Conservation (phyloP, 2,797 vertebrate species). For the Philypnodon macrostomus region DNA sequence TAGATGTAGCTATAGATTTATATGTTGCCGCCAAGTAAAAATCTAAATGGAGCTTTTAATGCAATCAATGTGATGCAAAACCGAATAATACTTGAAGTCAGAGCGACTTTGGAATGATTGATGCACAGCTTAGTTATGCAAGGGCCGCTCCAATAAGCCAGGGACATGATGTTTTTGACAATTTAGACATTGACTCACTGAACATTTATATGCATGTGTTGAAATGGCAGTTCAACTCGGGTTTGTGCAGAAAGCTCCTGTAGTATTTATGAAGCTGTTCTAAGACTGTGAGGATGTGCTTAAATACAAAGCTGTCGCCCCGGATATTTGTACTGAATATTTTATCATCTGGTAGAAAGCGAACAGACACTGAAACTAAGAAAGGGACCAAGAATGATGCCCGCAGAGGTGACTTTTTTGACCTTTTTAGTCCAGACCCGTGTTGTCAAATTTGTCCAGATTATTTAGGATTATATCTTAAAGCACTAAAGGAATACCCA, state of each 20-base stretch:
- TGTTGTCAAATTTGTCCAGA: too few relatives aligned
- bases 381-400: neutral
- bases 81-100: neutral
- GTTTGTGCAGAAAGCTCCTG: constrained; percentile 5
- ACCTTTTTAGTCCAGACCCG: too few relatives aligned
- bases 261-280: constrained; percentile 26
- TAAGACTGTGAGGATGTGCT: constrained; percentile 18
- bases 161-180: constrained; percentile 8
- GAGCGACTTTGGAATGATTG: constrained; percentile 17
- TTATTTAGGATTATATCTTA: too few relatives aligned
- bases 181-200: constrained; percentile 18
- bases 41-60: neutral
- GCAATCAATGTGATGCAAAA: neutral
- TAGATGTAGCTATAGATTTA: neutral
- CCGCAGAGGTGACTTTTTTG: too few relatives aligned
- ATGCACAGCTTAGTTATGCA: constrained; percentile 10
- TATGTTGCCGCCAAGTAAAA: neutral
- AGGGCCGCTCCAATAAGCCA: neutral
- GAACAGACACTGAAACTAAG: constrained; percentile 33
- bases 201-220: too few relatives aligned
- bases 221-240: neutral
- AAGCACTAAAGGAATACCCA: too few relatives aligned
- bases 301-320: constrained; percentile 36
- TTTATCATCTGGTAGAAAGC: constrained; percentile 31
- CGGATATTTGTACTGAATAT: constrained; percentile 44